Conservation (phyloP, 1,140 invertebrate genomes). For the Anoplophora glabripennis region DNA sequence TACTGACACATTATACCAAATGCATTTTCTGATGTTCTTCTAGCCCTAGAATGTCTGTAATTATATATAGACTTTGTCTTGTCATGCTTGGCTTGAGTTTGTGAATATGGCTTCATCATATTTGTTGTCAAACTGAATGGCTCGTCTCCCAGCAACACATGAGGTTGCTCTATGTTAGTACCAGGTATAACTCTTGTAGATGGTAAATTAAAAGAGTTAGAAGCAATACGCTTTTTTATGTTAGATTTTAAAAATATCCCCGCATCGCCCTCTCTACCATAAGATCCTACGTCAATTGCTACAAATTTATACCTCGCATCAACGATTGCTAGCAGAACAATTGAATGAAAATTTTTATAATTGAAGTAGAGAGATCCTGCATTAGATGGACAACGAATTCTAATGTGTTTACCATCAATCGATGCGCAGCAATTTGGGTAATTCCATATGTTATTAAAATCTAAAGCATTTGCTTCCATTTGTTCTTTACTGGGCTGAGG, state of each 20-base stretch:
- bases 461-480: conserved; percentile 30
- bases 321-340: conserved; percentile 48
- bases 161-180: not conserved
- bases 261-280: conserved; percentile 44
- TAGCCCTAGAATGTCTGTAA: conserved; percentile 1
- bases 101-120: conserved; percentile 50
- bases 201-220: not conserved
- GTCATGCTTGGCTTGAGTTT: conserved; percentile 32
- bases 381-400: too few relatives aligned
- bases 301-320: conserved; percentile 50
- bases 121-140: conserved; percentile 47
- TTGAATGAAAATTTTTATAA: conserved; percentile 44
- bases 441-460: conserved; percentile 39
- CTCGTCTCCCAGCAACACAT: conserved; percentile 48
- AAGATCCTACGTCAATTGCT: conserved; percentile 48
- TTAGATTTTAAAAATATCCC: conserved; percentile 1
- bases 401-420: conserved; percentile 48
- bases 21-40: not conserved
- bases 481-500: conserved; percentile 18
- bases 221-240: not conserved
- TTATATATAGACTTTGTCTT: conserved; percentile 7
- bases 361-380: conserved; percentile 23
- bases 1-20: too few relatives aligned
- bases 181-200: not conserved
- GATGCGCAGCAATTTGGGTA: conserved; percentile 49